A percentile compares a stretch with the other conserved stretches of the same genome.
These are phyloP conservation scores for Bombus vancouverensis DNA, from an alignment of 1,140 invertebrate species.

Conservation along the genomic window DNA sequence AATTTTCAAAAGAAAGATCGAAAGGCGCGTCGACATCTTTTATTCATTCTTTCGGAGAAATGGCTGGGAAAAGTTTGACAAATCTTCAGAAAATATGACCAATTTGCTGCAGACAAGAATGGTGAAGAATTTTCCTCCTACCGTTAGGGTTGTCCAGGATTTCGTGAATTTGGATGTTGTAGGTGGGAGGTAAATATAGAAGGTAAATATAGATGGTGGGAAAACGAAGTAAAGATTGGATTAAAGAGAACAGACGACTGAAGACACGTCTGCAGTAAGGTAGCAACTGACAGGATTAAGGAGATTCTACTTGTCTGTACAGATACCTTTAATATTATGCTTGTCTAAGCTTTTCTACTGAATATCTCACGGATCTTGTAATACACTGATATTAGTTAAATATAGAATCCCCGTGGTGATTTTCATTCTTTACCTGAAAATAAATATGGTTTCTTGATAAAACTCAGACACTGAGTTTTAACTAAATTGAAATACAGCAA, in stretches of 20 bases:
- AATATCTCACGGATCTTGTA: neutral
- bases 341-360: neutral
- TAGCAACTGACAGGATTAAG: neutral
- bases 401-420: neutral
- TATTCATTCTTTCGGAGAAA: slow-evolving; percentile 5
- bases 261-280: neutral
- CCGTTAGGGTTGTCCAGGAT: neutral
- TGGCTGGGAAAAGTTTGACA: neutral
- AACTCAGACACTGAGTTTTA: no score
- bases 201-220: neutral
- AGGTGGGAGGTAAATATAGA: slow-evolving; percentile 10
- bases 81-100: neutral
- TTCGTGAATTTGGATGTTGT: neutral
- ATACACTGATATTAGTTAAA: neutral
- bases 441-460: neutral
- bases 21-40: neutral
- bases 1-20: neutral
- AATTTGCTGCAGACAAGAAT: neutral
- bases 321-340: neutral
- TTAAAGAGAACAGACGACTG: neutral
- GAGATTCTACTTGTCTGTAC: neutral
- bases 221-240: neutral
- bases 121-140: neutral
- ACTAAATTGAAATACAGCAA: no score
- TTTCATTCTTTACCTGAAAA: neutral